Evolutionary conservation across 2,797 vertebrate genomes (phyloP).

Genomic region (Aselliscus stoliczkanus): DNA sequence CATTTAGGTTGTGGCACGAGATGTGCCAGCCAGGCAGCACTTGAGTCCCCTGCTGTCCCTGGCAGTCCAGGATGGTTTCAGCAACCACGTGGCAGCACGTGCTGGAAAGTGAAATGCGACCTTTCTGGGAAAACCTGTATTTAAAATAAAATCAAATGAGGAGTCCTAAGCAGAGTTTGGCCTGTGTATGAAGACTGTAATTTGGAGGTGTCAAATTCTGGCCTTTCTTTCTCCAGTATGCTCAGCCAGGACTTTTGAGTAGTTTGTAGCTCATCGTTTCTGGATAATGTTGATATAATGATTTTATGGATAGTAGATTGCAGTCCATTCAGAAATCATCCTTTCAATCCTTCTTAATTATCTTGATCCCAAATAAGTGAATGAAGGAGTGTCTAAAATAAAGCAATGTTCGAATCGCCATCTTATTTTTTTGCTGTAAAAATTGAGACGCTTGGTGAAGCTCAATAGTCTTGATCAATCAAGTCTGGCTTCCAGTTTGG

Average conservation of each 20-base stretch:
- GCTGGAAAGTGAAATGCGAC: not conserved
- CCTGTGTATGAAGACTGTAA: not conserved
- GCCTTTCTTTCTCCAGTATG: not conserved
- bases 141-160: not conserved
- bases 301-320: not conserved
- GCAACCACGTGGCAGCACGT: accelerated
- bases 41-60: not conserved
- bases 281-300: not conserved
- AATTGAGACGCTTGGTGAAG: not conserved
- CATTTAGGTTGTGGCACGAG: accelerated
- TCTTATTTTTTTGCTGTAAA: not conserved
- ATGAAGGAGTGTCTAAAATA: constrained; percentile 18
- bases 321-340: not conserved
- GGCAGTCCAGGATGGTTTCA: not conserved
- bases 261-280: not conserved
- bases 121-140: not conserved
- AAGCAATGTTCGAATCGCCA: not conserved
- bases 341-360: not conserved
- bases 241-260: not conserved
- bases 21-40: not conserved
- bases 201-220: not conserved
- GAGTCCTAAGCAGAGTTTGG: not conserved
- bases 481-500: not conserved
- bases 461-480: not conserved
- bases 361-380: not conserved